These are phyloP conservation scores for Drosophila teissieri DNA, from an alignment of 1,140 invertebrate species.

Conservation along the genomic window DNA sequence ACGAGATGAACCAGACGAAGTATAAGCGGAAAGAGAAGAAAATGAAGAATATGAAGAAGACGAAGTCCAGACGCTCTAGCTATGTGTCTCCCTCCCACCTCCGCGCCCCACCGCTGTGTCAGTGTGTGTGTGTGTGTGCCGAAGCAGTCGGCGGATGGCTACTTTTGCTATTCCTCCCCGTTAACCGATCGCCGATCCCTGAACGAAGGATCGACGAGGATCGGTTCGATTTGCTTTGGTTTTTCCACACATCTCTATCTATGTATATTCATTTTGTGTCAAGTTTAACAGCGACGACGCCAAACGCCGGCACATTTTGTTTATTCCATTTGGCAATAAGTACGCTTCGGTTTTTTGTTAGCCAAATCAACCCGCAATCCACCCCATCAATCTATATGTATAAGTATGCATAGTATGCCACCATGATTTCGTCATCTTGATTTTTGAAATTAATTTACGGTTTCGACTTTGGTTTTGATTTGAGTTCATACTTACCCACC, in stretches of 20 bases:
- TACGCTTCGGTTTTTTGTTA: slow-evolving; percentile 75
- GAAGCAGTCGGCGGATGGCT: slow-evolving; percentile 28
- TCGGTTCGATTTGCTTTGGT: slow-evolving; percentile 65
- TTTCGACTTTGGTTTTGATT: slow-evolving; percentile 36
- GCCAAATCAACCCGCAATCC: slow-evolving; percentile 59
- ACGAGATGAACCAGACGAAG: neutral
- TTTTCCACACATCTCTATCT: slow-evolving; percentile 50
- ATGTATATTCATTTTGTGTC: slow-evolving; percentile 68
- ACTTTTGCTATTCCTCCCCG: slow-evolving; percentile 7
- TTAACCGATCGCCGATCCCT: slow-evolving; percentile 18
- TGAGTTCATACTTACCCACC: slow-evolving; percentile 20
- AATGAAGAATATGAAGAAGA: slow-evolving; percentile 4
- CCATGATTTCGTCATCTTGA: slow-evolving; percentile 27
- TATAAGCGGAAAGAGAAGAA: neutral
- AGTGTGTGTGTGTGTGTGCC: slow-evolving; percentile 42
- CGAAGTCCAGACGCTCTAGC: slow-evolving; percentile 4
- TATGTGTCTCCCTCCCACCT: slow-evolving; percentile 45
- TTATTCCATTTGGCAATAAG: slow-evolving; percentile 77
- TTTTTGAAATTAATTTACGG: slow-evolving; percentile 27
- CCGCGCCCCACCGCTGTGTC: slow-evolving; percentile 23
- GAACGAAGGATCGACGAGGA: slow-evolving; percentile 27
- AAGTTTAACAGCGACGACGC: slow-evolving; percentile 82
- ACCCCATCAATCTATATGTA: slow-evolving; percentile 35
- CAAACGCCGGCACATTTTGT: slow-evolving; percentile 82
- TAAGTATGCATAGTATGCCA: slow-evolving; percentile 33